Evolutionary conservation across 2,113 vertebrate species (phyloP), one percentile per base, ranked within the genome.

Genomic region (Hemicordylus capensis): DNA sequence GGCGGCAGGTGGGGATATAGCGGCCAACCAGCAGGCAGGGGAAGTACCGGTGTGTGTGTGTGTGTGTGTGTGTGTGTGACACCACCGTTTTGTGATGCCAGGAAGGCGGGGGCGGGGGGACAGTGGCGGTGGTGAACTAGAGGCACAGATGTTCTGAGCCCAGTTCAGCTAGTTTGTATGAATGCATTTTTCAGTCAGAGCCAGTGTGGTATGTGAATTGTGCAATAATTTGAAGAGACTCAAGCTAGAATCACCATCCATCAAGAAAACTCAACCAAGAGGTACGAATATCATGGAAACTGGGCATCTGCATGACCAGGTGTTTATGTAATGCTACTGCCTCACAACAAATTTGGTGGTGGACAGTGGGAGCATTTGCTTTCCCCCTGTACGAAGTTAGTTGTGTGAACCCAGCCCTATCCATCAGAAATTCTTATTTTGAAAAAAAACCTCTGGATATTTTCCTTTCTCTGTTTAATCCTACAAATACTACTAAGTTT

Each of bases 161-260:
- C n/a, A n/a, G n/a, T n/a, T n/a, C 80, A 46, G 58, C 26, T 7
- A 17, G 17, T 44, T 37, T 85, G 86, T 84, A 89, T 56, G 72
- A 76, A 70, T 72, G 51, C 85, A 91, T 83, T 90, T 92, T 89
- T 85, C 73, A 12, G 82, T 66, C 63, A 77, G 76, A 89, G 84
- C 85, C 82, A 89, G 78, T 70, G 77, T 87, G 89, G 86, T 87
- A 89, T 87, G 84, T n/a, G n/a, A n/a, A n/a, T n/a, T n/a, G 86
- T 7, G 24, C 69, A 10, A 7, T 54, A 75, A 73, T 14, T 73
- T 61, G 37, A 56, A 61, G 37, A 42, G 51, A 42, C 15, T 2
- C 34, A 39, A 20, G 10, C 63, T 64, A 79, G 54, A 56, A 58
- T 58, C 20, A 22, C 75, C 58, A 3, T 56, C 58, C 19, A 58